Base-by-base conservation (phyloP, 2,888 invertebrate genomes). In the Mythimna albipuncta region DNA sequence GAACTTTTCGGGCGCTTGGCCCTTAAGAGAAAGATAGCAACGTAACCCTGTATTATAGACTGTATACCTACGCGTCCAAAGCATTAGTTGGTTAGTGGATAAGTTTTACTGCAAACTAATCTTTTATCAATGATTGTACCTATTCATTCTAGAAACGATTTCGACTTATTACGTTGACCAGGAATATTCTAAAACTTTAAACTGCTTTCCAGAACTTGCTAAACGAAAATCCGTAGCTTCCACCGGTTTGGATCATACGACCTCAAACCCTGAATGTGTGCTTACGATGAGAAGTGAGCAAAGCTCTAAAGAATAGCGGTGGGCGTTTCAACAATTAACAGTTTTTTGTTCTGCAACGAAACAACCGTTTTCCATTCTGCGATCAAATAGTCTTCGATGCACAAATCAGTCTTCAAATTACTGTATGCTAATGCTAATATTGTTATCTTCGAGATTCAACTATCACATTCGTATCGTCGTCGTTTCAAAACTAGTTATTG, bases 241-340 rank as follows among this genome's bases (percentile, higher is more conserved):
- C 2, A 16, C n/a, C 10, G 1, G 52, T 19, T 44, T 35, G 9
- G 52, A 38, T 57, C 9, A 47, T 32, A 44, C 44, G 11, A 65
- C 21, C 16, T 16, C 52, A 16, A 26, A 5, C 16, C 9, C 19
- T 16, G 10, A 35, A 55, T 2, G 9, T 52, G 35, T 35, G 9
- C 32, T 54, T 69, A 41, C 32, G 16, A 59, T 11, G 32, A 68
- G 41, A 26, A 71, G 16, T 50, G 32, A 47, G 21, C 21, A 64
- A 6, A 54, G 38, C 65, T 63, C 32, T 35, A 44, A 38, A 50
- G 19, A 55, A 77, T 32, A 32, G 32, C 32, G 32, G 3, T 32
- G 32, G 32, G 32, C 32, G 32, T 32, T 32, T 32, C 32, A 32
- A 32, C 32, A 32, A 32, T 32, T 4, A 32, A 32, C 32, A 32